Evolutionary conservation across 2,113 vertebrate species (phyloP).

Genomic region (Strix uralensis): DNA sequence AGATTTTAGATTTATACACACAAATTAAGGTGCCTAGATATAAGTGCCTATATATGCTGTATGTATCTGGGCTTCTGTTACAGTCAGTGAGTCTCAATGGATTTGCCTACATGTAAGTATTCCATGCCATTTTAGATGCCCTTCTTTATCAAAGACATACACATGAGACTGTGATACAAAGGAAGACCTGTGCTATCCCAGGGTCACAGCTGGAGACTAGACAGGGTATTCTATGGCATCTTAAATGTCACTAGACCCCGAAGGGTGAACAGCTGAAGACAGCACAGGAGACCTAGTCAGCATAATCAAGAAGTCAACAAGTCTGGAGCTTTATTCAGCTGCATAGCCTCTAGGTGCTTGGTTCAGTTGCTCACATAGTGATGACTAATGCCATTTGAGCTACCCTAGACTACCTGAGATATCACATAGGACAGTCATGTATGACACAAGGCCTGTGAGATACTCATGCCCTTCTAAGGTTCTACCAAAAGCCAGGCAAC

Average conservation of each 20-base stretch:
- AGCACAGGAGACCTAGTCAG: neutral
- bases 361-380: neutral
- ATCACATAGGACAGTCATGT: neutral
- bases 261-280: neutral
- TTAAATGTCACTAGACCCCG: neutral
- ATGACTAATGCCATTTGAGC: neutral
- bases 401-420: neutral
- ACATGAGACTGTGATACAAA: no score
- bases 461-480: neutral
- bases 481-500: neutral
- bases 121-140: neutral
- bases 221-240: neutral
- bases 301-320: neutral
- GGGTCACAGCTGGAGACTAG: neutral
- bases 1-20: neutral
- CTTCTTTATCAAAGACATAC: neutral
- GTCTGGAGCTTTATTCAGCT: neutral
- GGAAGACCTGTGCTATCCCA: neutral
- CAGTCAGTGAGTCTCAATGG: neutral
- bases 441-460: neutral
- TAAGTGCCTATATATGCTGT: neutral
- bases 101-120: neutral
- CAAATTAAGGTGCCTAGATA: neutral
- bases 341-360: neutral
- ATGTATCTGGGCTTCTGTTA: neutral